These are phyloP conservation scores for Brachymystax lenok DNA, from an alignment of 2,797 vertebrate genomes.

Conservation along the genomic window DNA sequence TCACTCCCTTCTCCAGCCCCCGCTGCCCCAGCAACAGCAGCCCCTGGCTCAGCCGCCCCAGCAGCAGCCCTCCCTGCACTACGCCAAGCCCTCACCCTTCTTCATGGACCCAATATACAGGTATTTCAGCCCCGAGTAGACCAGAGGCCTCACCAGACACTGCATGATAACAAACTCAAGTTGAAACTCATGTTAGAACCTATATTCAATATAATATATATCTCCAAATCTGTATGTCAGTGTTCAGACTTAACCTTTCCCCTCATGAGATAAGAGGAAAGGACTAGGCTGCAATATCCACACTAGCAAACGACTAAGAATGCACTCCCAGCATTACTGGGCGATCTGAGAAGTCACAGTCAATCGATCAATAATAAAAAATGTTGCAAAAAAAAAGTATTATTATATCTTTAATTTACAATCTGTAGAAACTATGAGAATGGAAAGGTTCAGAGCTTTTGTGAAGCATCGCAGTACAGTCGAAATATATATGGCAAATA, in stretches of 20 bases:
- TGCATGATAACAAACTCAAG: background rate
- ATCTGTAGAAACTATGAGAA: no score
- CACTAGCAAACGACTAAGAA: no score
- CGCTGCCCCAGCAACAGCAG: slow-evolving; percentile 74
- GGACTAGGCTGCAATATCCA: background rate
- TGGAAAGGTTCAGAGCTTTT: no score
- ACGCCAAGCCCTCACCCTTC: slow-evolving; percentile 97
- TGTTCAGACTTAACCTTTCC: background rate
- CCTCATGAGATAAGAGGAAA: background rate
- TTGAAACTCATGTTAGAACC: background rate
- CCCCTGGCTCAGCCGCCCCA: slow-evolving; percentile 80
- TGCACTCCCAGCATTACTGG: no score
- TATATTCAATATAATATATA: slow-evolving; percentile 2
- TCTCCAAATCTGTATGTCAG: background rate
- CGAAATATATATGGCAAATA: no score
- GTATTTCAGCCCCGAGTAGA: slow-evolving; percentile 86
- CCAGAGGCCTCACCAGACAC: slow-evolving; percentile 31
- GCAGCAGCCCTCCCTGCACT: slow-evolving; percentile 91
- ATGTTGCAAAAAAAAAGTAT: no score
- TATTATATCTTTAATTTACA: no score
- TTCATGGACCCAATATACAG: slow-evolving; percentile 99
- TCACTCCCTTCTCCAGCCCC: slow-evolving; percentile 77
- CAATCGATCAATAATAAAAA: no score
- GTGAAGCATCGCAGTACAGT: no score
- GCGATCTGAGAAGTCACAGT: no score